Conservation (phyloP, 2,113 vertebrate species). For the Rhodinocichla rosea region DNA sequence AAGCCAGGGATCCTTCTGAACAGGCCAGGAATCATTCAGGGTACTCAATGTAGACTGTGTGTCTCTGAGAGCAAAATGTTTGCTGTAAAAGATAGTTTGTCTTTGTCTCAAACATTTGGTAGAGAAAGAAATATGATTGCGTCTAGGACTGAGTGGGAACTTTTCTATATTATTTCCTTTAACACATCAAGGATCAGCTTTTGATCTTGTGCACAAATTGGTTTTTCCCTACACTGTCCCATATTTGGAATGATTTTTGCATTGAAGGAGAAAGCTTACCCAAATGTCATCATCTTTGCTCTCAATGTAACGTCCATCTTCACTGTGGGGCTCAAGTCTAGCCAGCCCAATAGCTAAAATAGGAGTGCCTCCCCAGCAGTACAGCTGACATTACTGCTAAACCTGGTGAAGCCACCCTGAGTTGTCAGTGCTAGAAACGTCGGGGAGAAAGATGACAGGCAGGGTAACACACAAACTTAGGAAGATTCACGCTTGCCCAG, state of each 20-base stretch:
- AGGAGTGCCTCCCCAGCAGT: not conserved
- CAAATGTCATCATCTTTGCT: not conserved
- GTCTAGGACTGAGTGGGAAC: not conserved
- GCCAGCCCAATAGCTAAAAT: not conserved
- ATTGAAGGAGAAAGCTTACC: not conserved
- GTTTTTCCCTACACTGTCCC: not conserved
- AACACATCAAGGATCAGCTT: not conserved
- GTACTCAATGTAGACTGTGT: not conserved
- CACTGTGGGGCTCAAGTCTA: not conserved
- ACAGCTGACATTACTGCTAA: not conserved
- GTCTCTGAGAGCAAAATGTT: not conserved
- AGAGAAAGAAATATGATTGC: not conserved
- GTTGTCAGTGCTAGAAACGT: not conserved
- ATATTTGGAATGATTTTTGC: not conserved
- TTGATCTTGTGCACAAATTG: not conserved
- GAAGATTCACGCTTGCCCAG: not conserved
- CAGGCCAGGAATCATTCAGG: not conserved
- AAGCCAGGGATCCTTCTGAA: not conserved
- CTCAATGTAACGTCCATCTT: not conserved
- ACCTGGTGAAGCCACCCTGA: not conserved
- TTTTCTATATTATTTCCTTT: not conserved
- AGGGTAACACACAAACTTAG: not conserved
- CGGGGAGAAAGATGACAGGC: not conserved
- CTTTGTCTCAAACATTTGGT: not conserved
- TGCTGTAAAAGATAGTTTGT: not conserved